Conservation (phyloP, 2,113 vertebrate species). For the Chloropsis cyanopogon region DNA sequence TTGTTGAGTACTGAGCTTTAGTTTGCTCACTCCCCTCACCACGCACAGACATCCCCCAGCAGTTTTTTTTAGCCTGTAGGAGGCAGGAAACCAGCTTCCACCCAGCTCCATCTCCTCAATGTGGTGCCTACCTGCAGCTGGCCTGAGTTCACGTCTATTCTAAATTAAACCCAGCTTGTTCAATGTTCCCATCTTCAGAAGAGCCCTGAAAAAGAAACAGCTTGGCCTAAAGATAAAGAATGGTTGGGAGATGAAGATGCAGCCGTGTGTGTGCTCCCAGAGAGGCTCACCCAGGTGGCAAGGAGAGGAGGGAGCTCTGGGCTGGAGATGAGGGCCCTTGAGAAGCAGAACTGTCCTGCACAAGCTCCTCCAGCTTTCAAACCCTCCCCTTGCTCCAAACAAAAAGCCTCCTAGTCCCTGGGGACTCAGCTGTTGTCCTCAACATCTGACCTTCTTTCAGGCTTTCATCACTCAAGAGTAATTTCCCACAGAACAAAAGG, state of each 20-base stretch:
- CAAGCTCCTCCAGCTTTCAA: neutral
- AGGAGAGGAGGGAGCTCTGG: neutral
- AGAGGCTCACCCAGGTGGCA: neutral
- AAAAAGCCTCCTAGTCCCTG: neutral
- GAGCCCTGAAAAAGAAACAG: neutral
- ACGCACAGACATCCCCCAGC: accelerated
- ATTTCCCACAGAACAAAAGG: neutral
- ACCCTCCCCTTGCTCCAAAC: neutral
- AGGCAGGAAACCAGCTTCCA: neutral
- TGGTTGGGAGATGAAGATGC: neutral
- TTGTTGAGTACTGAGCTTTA: neutral
- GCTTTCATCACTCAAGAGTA: neutral
- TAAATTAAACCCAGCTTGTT: neutral
- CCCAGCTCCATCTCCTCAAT: accelerated
- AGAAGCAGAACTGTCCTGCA: neutral
- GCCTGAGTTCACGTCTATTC: neutral
- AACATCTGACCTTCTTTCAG: neutral
- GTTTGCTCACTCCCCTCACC: neutral
- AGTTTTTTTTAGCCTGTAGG: neutral
- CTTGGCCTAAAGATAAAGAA: neutral
- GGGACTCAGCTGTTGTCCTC: neutral
- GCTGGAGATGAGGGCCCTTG: neutral
- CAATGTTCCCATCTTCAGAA: neutral
- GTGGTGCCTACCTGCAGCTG: accelerated
- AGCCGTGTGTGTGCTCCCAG: accelerated